Evolutionary conservation across 2,888 invertebrate species (phyloP).

Genomic region (Morpho achilles): DNA sequence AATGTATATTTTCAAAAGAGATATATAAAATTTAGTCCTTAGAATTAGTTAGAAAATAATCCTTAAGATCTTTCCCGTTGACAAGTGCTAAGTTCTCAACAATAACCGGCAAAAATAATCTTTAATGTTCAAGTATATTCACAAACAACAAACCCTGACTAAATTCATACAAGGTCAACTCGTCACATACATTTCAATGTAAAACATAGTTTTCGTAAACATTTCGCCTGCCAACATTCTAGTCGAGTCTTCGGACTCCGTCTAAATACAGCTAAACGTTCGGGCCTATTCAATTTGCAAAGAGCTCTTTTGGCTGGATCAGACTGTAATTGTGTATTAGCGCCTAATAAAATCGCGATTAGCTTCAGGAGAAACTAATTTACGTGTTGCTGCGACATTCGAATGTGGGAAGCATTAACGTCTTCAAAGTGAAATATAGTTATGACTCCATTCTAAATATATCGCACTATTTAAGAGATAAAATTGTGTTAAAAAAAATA

Average conservation of each 20-base stretch:
- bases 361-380: constrained; percentile 1
- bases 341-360: constrained; percentile 10
- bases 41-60: too few relatives aligned
- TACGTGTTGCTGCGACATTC: not conserved
- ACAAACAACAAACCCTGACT: not conserved
- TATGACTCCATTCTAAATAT: too few relatives aligned
- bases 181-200: constrained; percentile 5
- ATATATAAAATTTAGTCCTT: too few relatives aligned
- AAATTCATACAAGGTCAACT: not conserved
- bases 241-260: constrained; percentile 6
- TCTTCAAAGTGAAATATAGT: too few relatives aligned
- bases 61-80: too few relatives aligned
- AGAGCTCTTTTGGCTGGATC: constrained; percentile 2
- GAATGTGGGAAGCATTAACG: constrained; percentile 1
- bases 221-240: constrained; percentile 18
- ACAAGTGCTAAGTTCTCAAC: too few relatives aligned
- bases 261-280: constrained; percentile 5
- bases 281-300: constrained; percentile 11
- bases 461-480: too few relatives aligned
- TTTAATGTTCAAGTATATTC: too few relatives aligned
- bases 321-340: not conserved
- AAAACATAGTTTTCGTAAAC: constrained; percentile 17
- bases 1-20: too few relatives aligned
- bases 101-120: too few relatives aligned
- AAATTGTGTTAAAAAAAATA: too few relatives aligned